Evolutionary conservation across 1,140 invertebrate species (phyloP).

Genomic region (Ctenoplectra terminalis): DNA sequence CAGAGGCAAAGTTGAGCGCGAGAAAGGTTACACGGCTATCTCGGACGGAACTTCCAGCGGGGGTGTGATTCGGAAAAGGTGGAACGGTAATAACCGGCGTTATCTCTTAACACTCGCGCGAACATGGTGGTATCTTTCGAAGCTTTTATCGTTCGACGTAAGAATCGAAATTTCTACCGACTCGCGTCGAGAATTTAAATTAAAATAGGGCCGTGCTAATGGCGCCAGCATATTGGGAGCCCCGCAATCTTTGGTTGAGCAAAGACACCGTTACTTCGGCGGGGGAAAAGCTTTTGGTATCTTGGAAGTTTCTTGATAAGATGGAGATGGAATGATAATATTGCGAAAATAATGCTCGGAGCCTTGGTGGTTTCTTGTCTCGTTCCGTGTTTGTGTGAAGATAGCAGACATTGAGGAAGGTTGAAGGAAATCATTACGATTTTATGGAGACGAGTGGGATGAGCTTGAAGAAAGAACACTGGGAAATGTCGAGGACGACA

Average conservation of each 20-base stretch:
- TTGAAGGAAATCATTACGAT: too few relatives aligned
- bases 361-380: too few relatives aligned
- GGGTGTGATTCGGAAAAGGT: not conserved
- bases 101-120: conserved; percentile 52
- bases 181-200: conserved; percentile 38
- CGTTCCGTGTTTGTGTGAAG: too few relatives aligned
- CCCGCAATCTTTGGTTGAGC: conserved; percentile 23
- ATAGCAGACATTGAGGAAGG: too few relatives aligned
- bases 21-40: not conserved
- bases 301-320: not conserved
- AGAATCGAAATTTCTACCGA: conserved; percentile 30
- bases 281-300: not conserved
- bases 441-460: too few relatives aligned
- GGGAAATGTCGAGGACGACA: too few relatives aligned
- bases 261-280: conserved; percentile 3
- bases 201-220: conserved; percentile 31
- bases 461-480: too few relatives aligned
- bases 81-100: conserved; percentile 4
- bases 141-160: conserved; percentile 43
- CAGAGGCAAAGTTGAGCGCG: conserved; percentile 5
- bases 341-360: not conserved
- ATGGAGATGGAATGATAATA: not conserved
- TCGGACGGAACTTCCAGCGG: not conserved
- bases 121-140: conserved; percentile 21
- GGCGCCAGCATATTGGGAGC: conserved; percentile 10